Percentiles rank a stretch among this genome's conserved stretches.
These are phyloP conservation scores for Tetramorium alpestre DNA, from an alignment of 1,140 invertebrate species.

Conservation along the genomic window DNA sequence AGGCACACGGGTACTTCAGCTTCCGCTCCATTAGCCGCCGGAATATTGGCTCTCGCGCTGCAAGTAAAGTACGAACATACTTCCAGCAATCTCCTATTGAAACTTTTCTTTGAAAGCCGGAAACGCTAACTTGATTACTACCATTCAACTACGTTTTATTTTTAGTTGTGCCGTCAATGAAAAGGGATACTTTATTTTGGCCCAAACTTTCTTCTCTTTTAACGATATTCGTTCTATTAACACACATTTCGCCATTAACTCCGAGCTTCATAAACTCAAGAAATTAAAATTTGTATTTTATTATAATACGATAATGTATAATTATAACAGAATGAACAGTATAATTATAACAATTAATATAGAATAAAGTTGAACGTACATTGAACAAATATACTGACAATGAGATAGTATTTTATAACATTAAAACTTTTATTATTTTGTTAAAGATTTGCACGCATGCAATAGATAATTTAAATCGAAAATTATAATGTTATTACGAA, in stretches of 20 bases:
- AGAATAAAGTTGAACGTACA: not conserved
- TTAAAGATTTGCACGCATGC: not conserved
- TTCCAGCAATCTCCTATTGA: not conserved
- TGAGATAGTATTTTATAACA: not conserved
- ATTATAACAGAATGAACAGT: not conserved
- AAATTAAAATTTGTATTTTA: not conserved
- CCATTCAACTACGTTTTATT: not conserved
- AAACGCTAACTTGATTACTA: constrained; percentile 38
- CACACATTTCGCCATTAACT: not conserved
- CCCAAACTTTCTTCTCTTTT: not conserved
- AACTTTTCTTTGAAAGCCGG: constrained; percentile 2
- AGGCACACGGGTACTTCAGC: constrained; percentile 94
- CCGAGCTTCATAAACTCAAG: not conserved
- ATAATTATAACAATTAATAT: not conserved
- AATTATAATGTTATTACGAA: not conserved
- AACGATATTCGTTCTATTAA: not conserved
- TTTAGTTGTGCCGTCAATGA: constrained; percentile 2
- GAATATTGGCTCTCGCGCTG: constrained; percentile 93
- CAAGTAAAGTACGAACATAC: constrained; percentile 91
- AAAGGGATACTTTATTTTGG: not conserved
- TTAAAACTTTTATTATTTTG: not conserved
- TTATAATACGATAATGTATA: not conserved
- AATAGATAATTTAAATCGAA: not conserved
- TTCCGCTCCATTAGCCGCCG: constrained; percentile 94
- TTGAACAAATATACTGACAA: not conserved